Base-by-base conservation (phyloP, 1,140 invertebrate genomes). In the Ridgeia piscesae region DNA sequence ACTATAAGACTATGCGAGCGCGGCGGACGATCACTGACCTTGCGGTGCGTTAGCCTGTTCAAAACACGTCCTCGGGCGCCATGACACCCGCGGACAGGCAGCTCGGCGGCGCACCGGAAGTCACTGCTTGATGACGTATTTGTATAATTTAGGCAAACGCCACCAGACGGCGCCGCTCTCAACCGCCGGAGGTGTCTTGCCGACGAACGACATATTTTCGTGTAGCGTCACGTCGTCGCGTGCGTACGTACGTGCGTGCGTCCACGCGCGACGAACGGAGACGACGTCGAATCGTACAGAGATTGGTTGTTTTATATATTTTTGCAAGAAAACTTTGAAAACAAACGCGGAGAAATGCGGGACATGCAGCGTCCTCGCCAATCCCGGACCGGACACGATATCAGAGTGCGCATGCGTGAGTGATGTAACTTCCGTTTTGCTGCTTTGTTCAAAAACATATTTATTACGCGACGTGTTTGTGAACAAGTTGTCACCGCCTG, bases 291-390 rank as follows among this genome's bases (percentile, higher is more conserved):
- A 77, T 77, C 58, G 58, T 77, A 77, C 58, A 77, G 58, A 77
- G 58, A 77, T 77, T 77, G 58, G 58, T 77, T 77, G 58, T 77
- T 77, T 77, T 77, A 77, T 77, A 77, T 77, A 77, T 77, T 77
- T 77, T 77, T 77, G 58, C 58, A 77, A 77, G 58, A 77, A 77
- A 77, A 77, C 58, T 77, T 77, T 77, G 17, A 77, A 77, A 77
- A 77, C 4, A 42, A 42, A 11, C 58, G 27, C 27, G 58, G 58
- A 77, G 58, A 77, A 77, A 31, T 21, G 58, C 58, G 17, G 27
- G 58, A 77, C 58, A 77, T 77, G 58, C 2, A 77, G 58, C 58
- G 58, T 77, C 58, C 4, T 77, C 58, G 58, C 58, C 11, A 77
- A 77, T 77, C 58, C 58, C 27, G 58, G 58, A 77, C 58, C 27